Evolutionary conservation across 2,888 invertebrate species (phyloP), one percentile per base, ranked within the genome.

Genomic region (Pomacea canaliculata): DNA sequence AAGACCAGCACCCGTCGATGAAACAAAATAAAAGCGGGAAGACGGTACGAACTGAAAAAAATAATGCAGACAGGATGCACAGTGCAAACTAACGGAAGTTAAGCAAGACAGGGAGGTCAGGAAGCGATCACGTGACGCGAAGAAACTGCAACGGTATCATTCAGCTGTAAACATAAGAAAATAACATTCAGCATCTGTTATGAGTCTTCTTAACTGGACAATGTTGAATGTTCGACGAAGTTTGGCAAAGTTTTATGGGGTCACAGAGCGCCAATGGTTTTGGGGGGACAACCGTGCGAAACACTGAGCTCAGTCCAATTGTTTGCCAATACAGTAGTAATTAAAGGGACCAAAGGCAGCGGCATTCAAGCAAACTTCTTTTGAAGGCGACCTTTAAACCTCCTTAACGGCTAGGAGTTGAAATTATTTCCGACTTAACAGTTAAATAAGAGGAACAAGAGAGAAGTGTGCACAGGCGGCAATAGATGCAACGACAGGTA

Each of bases 351-450:
- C 76, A 70, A n/a, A 63, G 56, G 67, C 79, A 79, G 67, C 71
- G 62, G 75, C 67, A 67, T 73, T 63, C 7, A 70, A 56, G n/a
- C 79, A 74, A 37, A 56, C 66, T 13, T 73, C 68, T 49, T 75
- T 56, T 56, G 51, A 56, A 16, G 51, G 51, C 16, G 51, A 10
- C 51, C 16, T 16, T 56, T 16, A 56, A 56, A 16, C 51, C 3
- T 56, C 51, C 12, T 56, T 56, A 13, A 16, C 3, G 10, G 51
- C 16, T 56, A 79, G 67, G 75, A 75, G n/a, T 77, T 67, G 72
- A 79, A 79, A 79, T 5, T 75, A 65, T 56, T 56, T 56, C 51
- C 51, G 51, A 7, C 16, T 56, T 13, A 56, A 56, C 51, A 56
- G 51, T 56, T 56, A 56, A 56, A 37, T 37, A 37, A 37, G 37